A percentile compares a stretch with the other conserved stretches of the same genome.
Evolutionary conservation across 2,113 vertebrate species (phyloP).

Genomic region (Pan troglodytes): NHGRI_mPanTro3-v2.1_pri NC_072404.2:136333501-136334000

Average conservation of each 20-base stretch:
- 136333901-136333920: background rate
- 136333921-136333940: background rate
- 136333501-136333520: constrained; percentile 12
- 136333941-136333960: background rate
- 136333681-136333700: constrained; percentile 57
- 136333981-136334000: background rate
- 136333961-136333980: background rate
- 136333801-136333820: background rate
- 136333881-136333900: background rate
- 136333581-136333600: background rate
- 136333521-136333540: constrained; percentile 12
- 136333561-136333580: background rate
- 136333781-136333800: background rate
- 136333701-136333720: constrained; percentile 61
- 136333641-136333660: constrained; percentile 45
- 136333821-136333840: background rate
- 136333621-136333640: constrained; percentile 65
- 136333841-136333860: background rate
- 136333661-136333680: constrained; percentile 69
- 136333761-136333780: background rate
- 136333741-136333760: background rate
- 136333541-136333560: constrained; percentile 23
- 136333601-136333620: constrained; percentile 67
- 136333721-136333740: constrained; percentile 21
- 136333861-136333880: background rate